Evolutionary conservation across 2,797 vertebrate genomes (phyloP).

Genomic region (Morus bassanus): DNA sequence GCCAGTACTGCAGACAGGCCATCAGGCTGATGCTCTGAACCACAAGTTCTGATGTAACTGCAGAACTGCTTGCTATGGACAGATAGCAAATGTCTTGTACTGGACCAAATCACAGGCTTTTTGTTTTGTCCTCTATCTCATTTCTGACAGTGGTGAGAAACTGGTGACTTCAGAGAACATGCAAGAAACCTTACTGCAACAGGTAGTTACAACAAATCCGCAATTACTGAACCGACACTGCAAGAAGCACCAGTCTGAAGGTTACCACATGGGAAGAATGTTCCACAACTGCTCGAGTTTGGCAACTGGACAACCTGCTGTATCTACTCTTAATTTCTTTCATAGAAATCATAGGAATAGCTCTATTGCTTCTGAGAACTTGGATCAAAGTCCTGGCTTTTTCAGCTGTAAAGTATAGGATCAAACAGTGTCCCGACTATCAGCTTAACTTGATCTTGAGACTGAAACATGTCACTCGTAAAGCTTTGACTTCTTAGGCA

Average conservation of each 20-base stretch:
- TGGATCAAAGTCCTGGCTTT: constrained; percentile 13
- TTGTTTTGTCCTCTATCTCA: not conserved
- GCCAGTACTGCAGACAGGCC: not conserved
- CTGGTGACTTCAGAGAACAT: not conserved
- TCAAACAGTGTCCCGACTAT: not conserved
- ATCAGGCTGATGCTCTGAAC: not conserved
- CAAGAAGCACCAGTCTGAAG: not conserved
- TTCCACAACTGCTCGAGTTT: not conserved
- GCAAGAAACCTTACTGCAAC: not conserved
- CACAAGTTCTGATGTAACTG: not conserved
- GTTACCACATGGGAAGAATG: not conserved
- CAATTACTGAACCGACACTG: not conserved
- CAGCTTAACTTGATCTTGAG: not conserved
- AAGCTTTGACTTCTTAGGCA: not conserved
- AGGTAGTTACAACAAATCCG: not conserved
- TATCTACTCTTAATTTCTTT: not conserved
- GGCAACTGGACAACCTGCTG: not conserved
- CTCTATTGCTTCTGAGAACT: not conserved
- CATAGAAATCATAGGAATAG: not conserved
- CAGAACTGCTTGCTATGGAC: not conserved
- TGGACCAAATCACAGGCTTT: not conserved
- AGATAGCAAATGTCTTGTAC: not conserved
- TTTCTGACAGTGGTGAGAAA: not conserved
- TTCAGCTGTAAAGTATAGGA: not conserved
- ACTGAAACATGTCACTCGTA: not conserved